Evolutionary conservation across 2,888 invertebrate species (phyloP).

Genomic region (Zhengitettix transpicula): DNA sequence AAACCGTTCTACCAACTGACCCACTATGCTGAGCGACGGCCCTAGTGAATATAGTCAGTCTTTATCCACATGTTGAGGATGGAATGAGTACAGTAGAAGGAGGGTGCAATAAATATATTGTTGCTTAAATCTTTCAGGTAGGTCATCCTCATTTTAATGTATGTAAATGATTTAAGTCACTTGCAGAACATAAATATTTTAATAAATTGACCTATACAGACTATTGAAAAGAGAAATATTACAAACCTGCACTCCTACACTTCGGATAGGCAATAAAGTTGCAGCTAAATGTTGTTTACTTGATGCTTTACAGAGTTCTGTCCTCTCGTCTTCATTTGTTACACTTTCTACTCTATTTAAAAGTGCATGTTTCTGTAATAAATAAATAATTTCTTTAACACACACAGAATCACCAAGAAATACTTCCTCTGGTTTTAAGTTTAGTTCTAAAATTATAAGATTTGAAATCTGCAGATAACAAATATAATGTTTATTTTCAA

Average conservation of each 20-base stretch:
- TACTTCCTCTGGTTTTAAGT: constrained; percentile 82
- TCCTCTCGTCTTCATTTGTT: constrained; percentile 56
- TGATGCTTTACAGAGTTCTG: constrained; percentile 41
- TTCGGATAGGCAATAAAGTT: constrained; percentile 78
- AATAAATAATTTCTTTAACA: neutral
- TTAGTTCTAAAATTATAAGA: constrained; percentile 72
- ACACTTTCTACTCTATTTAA: constrained; percentile 72
- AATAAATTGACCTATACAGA: neutral
- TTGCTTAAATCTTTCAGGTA: too few species aligned
- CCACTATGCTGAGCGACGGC: too few species aligned
- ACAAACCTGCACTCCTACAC: constrained; percentile 89
- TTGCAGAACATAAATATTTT: neutral
- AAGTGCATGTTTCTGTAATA: constrained; percentile 60
- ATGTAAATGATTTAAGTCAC: too few species aligned
- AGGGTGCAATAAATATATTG: too few species aligned
- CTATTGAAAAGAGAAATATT: too few species aligned
- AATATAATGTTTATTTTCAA: too few species aligned
- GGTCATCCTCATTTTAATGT: too few species aligned
- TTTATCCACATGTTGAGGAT: too few species aligned
- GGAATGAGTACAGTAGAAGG: too few species aligned
- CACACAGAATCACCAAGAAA: constrained; percentile 43
- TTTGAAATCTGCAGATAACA: constrained; percentile 58
- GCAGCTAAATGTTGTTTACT: constrained; percentile 62
- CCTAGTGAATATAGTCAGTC: too few species aligned
- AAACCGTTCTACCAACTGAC: too few species aligned